phyloP scores from a whole-genome alignment of 2,113 vertebrate genomes.

The Xiphophorus maculatus region DNA sequence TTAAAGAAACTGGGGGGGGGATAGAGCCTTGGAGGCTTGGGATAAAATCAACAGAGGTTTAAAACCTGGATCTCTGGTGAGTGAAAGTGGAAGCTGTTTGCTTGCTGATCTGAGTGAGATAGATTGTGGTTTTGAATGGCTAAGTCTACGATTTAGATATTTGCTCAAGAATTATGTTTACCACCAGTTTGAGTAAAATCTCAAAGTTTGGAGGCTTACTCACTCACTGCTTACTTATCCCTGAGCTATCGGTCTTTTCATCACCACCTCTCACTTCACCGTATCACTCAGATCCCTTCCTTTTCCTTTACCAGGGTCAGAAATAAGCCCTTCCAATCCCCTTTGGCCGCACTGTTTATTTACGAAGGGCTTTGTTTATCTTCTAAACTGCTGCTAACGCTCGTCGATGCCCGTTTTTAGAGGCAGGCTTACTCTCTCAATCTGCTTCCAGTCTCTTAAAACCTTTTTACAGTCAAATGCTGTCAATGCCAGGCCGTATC shows the following conservation, averaged over 20 bases:
- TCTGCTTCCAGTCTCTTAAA: background rate
- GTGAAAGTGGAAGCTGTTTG: background rate
- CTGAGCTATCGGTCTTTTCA: slow-evolving; percentile 50
- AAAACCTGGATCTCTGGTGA: background rate
- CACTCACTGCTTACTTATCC: slow-evolving; percentile 19
- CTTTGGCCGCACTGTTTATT: slow-evolving; percentile 31
- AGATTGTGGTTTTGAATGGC: background rate
- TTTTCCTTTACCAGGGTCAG: slow-evolving; percentile 47
- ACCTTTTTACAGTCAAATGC: background rate
- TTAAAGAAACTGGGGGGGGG: background rate
- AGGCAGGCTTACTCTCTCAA: background rate
- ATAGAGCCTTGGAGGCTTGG: background rate
- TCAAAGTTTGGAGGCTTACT: background rate
- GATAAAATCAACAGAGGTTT: slow-evolving; percentile 2
- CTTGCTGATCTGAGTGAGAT: background rate
- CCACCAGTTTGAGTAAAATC: background rate
- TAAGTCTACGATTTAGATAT: background rate
- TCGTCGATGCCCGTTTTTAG: background rate
- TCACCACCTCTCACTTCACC: slow-evolving; percentile 21
- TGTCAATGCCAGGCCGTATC: background rate
- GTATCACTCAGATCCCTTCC: slow-evolving; percentile 53
- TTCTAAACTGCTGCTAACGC: background rate
- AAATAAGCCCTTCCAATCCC: slow-evolving; percentile 53
- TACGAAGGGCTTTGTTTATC: slow-evolving; percentile 22
- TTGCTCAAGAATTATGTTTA: background rate